A percentile compares a stretch with the other conserved stretches of the same genome.
These are phyloP conservation scores for Ornithoptera priamus DNA, from an alignment of 2,888 invertebrate genomes.

Conservation along the genomic window DNA sequence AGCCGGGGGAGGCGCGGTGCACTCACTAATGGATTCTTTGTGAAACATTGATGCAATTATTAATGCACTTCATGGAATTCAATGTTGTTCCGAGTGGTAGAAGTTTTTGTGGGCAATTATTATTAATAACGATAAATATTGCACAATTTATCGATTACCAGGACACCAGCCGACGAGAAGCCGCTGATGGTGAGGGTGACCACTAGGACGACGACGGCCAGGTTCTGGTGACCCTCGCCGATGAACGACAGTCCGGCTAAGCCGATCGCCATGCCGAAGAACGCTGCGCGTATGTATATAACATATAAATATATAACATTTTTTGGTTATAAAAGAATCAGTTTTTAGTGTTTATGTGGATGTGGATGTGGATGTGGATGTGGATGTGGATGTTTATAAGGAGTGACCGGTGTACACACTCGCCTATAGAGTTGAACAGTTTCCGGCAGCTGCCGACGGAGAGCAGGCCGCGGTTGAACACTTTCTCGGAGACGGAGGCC, in stretches of 20 bases:
- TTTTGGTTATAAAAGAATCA: no score
- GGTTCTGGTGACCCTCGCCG: slow-evolving; percentile 49
- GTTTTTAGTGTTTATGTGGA: no score
- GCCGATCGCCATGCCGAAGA: slow-evolving; percentile 82
- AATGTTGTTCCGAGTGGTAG: no score
- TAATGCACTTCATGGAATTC: no score
- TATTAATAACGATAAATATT: no score
- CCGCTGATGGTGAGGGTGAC: slow-evolving; percentile 82
- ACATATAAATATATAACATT: neutral
- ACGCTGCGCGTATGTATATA: slow-evolving; percentile 57
- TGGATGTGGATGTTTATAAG: no score
- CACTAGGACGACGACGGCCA: slow-evolving; percentile 82
- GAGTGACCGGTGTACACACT: slow-evolving; percentile 26
- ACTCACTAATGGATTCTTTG: no score
- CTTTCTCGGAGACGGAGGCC: slow-evolving; percentile 79
- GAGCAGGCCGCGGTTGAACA: slow-evolving; percentile 54
- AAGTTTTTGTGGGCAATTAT: no score
- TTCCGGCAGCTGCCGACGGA: slow-evolving; percentile 59
- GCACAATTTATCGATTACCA: slow-evolving; percentile 53
- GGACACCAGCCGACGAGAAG: slow-evolving; percentile 84
- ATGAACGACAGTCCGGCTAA: slow-evolving; percentile 80
- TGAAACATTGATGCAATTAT: no score
- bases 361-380: no score
- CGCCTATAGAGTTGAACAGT: slow-evolving; percentile 77
- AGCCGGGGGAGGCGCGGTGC: no score